phyloP scores from a whole-genome alignment of 1,140 invertebrate genomes.

The Sitodiplosis mosellana region DNA sequence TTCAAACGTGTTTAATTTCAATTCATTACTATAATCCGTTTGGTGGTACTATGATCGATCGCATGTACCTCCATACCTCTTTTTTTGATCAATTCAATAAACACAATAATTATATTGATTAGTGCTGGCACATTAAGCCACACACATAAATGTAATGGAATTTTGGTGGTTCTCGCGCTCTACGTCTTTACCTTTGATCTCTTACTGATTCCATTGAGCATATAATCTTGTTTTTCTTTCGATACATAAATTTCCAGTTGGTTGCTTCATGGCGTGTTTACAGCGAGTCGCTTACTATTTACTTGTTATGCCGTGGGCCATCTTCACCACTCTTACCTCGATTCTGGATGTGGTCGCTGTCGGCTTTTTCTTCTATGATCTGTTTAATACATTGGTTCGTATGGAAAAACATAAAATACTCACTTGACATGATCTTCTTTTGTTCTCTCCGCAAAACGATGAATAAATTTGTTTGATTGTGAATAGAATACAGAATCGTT shows the following conservation, averaged over 20 bases:
- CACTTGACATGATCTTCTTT: no score
- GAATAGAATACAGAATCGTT: background rate
- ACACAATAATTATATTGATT: no score
- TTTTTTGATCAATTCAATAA: no score
- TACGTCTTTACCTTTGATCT: background rate
- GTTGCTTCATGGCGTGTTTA: background rate
- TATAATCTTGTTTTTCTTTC: no score
- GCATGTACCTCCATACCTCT: no score
- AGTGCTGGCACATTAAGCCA: no score
- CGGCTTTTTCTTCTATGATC: background rate
- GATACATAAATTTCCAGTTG: background rate
- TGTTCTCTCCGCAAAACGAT: background rate
- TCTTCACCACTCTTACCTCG: background rate
- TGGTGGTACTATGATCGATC: no score
- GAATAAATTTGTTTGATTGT: background rate
- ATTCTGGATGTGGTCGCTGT: background rate
- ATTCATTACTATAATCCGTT: no score
- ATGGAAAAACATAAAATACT: background rate
- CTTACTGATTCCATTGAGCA: no score
- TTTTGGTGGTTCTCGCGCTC: background rate
- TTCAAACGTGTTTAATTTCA: no score
- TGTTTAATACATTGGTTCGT: background rate
- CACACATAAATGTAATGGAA: no score
- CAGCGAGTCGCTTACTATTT: background rate
- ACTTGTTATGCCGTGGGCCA: background rate